Conservation (phyloP, 30 jellyfish, hydroid and myxozoan genomes). For the Hydractinia echinata region DNA sequence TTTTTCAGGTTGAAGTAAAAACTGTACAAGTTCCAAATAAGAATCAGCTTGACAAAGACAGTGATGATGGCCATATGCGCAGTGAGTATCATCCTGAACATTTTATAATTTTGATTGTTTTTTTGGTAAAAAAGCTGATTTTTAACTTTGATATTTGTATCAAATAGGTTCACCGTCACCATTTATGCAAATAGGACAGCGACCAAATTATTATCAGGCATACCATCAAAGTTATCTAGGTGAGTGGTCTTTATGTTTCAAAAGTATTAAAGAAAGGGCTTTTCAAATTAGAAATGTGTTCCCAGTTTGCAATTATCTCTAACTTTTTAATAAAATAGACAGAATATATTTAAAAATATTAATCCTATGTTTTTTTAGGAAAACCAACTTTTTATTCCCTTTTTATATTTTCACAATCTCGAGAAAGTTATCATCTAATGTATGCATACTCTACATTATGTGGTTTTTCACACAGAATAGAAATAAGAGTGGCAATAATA, state of each 20-base stretch:
- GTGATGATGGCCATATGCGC: slow-evolving; percentile 19
- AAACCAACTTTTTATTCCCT: too few species aligned
- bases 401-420: too few species aligned
- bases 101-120: not conserved
- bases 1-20: slow-evolving; percentile 17
- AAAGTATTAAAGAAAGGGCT: not conserved
- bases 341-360: too few species aligned
- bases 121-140: not conserved
- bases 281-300: too few species aligned
- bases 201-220: not conserved
- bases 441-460: too few species aligned
- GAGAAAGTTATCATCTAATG: too few species aligned
- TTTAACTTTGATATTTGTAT: not conserved
- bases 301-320: too few species aligned
- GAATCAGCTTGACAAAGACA: not conserved
- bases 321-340: too few species aligned
- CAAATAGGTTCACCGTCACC: slow-evolving; percentile 30
- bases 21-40: slow-evolving; percentile 12
- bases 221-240: slow-evolving; percentile 28
- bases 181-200: slow-evolving; percentile 1
- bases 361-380: too few species aligned
- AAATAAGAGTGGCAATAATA: too few species aligned
- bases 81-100: not conserved
- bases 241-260: not conserved
- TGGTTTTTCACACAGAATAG: too few species aligned